Evolutionary conservation across 2,797 vertebrate genomes (phyloP), one percentile per base, ranked within the genome.

Genomic region (Hemibagrus guttatus): DNA sequence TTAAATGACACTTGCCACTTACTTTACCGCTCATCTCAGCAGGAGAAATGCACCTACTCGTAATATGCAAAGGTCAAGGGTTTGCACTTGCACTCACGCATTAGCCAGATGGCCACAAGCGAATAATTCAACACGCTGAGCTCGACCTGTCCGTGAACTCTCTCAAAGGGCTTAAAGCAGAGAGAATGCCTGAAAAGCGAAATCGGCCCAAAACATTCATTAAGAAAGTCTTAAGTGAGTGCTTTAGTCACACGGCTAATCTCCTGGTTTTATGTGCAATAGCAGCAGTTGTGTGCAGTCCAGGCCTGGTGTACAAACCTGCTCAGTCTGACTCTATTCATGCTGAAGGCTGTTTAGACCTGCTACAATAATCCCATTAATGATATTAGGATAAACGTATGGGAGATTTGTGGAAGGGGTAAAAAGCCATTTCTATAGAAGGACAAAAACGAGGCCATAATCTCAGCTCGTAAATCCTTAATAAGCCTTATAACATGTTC

Each of bases 181-280:
- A 39, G 66, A 87, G 75, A 86, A 81, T 46, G 93, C 94, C 94
- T 89, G 93, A 91, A 95, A 93, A 92, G 92, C 93, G 91, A 92
- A 93, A 89, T 26, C 80, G 59, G 35, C 46, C 39, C 46, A 68
- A 49, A 85, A 81, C 80, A 58, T 74, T 82, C 82, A 89, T 85
- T 88, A 78, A 64, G 84, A 42, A 85, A 63, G 35, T 80, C 78
- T 89, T 26, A 39, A 80, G 39, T 61, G 66, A 61, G 76, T 52
- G 84, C 35, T 81, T 81, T 74, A 52, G 64, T 81, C 76, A 86
- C 64, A 35, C 54, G 3, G 39, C 42, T 72, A 81, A 63, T 81
- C 78, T 80, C 31, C 52, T 7, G 61, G 21, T 68, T 78, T 28
- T 31, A 46, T 42, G 16, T 52, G 69, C 7, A 3, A 28, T 14